A percentile compares a stretch with the other conserved stretches of the same genome.
phyloP scores from a whole-genome alignment of 2,113 vertebrate genomes.

The Salvelinus namaycush region DNA sequence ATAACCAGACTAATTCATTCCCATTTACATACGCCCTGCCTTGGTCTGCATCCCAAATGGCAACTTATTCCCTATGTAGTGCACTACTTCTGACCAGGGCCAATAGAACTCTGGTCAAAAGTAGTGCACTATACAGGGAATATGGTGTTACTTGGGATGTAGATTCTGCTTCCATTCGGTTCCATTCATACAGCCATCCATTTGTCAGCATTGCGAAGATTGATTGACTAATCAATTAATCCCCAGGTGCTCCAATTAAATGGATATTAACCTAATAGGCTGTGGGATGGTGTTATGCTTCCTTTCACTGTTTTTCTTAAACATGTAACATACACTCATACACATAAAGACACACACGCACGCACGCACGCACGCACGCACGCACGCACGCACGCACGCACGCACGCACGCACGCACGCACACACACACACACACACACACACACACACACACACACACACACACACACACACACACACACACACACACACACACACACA shows the following conservation, averaged over 20 bases:
- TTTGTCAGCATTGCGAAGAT: constrained; percentile 74
- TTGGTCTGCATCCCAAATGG: constrained; percentile 52
- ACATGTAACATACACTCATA: constrained; percentile 37
- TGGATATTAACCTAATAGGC: constrained; percentile 74
- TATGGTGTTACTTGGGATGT: too few relatives aligned
- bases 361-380: background rate
- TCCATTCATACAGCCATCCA: constrained; percentile 56
- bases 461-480: background rate
- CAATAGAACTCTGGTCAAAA: too few relatives aligned
- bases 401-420: too few relatives aligned
- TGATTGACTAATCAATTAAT: constrained; percentile 86
- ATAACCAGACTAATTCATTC: constrained; percentile 87
- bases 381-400: too few relatives aligned
- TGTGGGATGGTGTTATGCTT: constrained; percentile 48
- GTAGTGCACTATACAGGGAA: too few relatives aligned
- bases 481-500: constrained; percentile 19
- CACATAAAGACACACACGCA: constrained; percentile 16
- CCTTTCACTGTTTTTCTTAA: constrained; percentile 50
- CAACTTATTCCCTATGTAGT: too few relatives aligned
- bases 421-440: background rate
- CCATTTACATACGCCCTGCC: constrained; percentile 87
- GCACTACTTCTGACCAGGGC: too few relatives aligned
- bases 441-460: background rate
- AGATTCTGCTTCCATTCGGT: constrained; percentile 60
- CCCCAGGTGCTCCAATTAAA: constrained; percentile 75